Evolutionary conservation across 2,888 invertebrate species (phyloP), one percentile per base, ranked within the genome.

Genomic region (Agrochola circellaris): DNA sequence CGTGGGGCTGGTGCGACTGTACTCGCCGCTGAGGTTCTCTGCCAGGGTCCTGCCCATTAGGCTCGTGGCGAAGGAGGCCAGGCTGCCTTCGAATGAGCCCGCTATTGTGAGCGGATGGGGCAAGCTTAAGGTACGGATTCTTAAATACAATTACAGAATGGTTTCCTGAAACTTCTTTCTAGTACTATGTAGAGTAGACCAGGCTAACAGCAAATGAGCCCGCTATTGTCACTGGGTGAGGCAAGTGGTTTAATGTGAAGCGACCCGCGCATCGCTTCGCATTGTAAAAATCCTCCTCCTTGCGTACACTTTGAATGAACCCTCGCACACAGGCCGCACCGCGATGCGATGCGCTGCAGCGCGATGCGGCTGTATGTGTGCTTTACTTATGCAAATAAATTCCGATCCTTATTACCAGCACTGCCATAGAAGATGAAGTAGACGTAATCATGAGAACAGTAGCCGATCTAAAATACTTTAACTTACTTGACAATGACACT

Each of bases 61-160:
- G 17, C 84, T 97, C 64, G 94, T 96, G 48, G 92, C 89, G 0
- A 91, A 89, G 30, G 93, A 89, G 0, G 87, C 89, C 0, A 87
- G 90, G 64, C 89, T 97, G 8, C 92, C 88, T 0, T 95, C 95
- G 0, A 87, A 94, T 51, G 89, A 93, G 61, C 87, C 93, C 0
- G 95, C 95, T 60, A 95, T 96, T 42, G 95, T 96, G 0, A 96
- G 97, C 2, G 97, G 97, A 0, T 97, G 96, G 97, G 97, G 97
- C 1, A 95, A 95, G 70, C 80, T 96, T 11, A 93, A 91, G 92
- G 94, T 95, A 86, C 6, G 13, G 0, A 3, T 26, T 34, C 38
- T 26, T 13, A 13, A 7, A 20, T 70, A 26, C 58, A 60, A 8
- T 8, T 17, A 60, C 58, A 30, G 3, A 30, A 26, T 30, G 3